Evolutionary conservation across 2,113 vertebrate species (phyloP).

Genomic region (Dolichallabes microphthalmus): DNA sequence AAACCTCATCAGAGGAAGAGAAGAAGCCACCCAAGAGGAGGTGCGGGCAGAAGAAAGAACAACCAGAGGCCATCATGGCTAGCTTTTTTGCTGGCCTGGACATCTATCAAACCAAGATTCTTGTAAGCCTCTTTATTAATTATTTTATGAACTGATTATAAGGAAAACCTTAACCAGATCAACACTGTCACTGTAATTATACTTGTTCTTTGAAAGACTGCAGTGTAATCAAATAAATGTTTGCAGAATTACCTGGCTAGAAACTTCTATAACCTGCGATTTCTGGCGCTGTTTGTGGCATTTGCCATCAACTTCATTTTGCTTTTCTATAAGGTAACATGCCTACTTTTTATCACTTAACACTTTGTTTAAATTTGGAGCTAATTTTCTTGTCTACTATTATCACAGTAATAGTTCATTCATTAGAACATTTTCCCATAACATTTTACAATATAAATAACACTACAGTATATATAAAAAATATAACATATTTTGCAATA

Average conservation of each 20-base stretch:
- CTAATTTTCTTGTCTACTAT: neutral
- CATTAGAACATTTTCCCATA: neutral
- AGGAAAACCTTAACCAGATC: neutral
- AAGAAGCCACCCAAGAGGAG: constrained; percentile 81
- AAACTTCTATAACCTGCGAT: constrained; percentile 98
- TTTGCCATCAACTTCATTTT: constrained; percentile 99
- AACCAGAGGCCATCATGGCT: constrained; percentile 86
- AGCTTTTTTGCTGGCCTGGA: constrained; percentile 92
- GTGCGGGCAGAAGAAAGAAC: constrained; percentile 79
- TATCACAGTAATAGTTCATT: too few relatives aligned
- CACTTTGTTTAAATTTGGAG: neutral
- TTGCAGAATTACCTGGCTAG: constrained; percentile 92
- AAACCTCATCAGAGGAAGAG: constrained; percentile 65
- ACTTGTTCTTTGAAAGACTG: neutral
- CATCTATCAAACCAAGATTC: constrained; percentile 92
- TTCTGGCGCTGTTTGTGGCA: constrained; percentile 94
- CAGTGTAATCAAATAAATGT: constrained; percentile 24
- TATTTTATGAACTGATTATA: neutral
- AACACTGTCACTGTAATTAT: too few relatives aligned
- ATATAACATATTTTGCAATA: too few relatives aligned
- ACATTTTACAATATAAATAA: neutral
- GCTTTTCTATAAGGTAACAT: constrained; percentile 95
- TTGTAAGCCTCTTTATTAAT: constrained; percentile 72
- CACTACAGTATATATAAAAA: too few relatives aligned
- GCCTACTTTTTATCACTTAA: neutral